Conservation (phyloP, 2,113 vertebrate species). For the Clarias batrachus region DNA sequence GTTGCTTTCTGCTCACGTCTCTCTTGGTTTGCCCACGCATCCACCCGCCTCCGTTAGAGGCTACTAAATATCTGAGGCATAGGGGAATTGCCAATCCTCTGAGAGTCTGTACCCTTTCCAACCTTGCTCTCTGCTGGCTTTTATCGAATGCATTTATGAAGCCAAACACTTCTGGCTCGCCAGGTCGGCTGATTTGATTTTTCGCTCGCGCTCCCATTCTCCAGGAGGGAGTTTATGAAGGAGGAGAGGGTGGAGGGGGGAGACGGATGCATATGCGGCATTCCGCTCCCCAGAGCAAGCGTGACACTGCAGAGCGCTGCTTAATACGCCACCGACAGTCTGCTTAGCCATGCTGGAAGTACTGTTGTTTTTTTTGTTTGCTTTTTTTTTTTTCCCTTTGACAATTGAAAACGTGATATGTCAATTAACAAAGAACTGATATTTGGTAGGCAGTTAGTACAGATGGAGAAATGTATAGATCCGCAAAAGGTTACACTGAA, state of each 20-base stretch:
- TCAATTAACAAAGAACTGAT: slow-evolving; percentile 22
- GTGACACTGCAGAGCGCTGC: slow-evolving; percentile 37
- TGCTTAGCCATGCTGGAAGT: background rate
- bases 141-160: slow-evolving; percentile 55
- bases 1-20: slow-evolving; percentile 51
- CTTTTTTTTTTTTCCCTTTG: background rate
- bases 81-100: slow-evolving; percentile 54
- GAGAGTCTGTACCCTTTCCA: slow-evolving; percentile 55
- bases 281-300: slow-evolving; percentile 34
- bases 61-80: slow-evolving; percentile 54
- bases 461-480: background rate
- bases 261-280: slow-evolving; percentile 36
- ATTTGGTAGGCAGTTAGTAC: background rate
- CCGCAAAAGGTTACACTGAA: slow-evolving; percentile 4
- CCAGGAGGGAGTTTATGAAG: slow-evolving; percentile 21
- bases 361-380: background rate
- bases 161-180: slow-evolving; percentile 44
- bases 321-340: slow-evolving; percentile 38
- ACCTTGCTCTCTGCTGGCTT: slow-evolving; percentile 49
- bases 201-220: slow-evolving; percentile 3
- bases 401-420: background rate
- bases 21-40: slow-evolving; percentile 44
- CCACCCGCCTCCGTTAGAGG: slow-evolving; percentile 44
- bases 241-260: background rate
- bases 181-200: slow-evolving; percentile 56